phyloP scores from a whole-genome alignment of 1,140 invertebrate species.

The Hirudo medicinalis region DNA sequence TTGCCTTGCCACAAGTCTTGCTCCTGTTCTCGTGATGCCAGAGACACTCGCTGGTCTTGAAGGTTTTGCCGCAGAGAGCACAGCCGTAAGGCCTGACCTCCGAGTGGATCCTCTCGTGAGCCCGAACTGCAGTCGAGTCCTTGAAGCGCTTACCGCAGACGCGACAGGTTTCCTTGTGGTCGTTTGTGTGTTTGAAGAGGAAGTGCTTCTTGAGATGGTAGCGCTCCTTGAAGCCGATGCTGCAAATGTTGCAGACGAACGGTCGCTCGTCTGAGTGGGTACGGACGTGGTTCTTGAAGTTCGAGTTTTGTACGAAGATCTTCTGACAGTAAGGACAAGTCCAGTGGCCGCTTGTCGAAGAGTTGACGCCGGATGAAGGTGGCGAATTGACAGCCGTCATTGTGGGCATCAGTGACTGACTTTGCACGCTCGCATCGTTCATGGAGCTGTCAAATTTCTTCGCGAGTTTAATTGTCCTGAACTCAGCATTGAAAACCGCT shows the following conservation, averaged over 20 bases:
- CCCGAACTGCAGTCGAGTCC: slow-evolving; percentile 24
- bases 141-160: slow-evolving; percentile 24
- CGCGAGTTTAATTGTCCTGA: neutral
- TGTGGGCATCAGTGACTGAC: neutral
- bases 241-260: slow-evolving; percentile 88
- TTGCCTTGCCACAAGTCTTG: slow-evolving; percentile 23
- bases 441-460: neutral
- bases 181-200: slow-evolving; percentile 23
- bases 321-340: slow-evolving; percentile 24
- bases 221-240: slow-evolving; percentile 42
- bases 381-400: neutral
- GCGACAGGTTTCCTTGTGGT: slow-evolving; percentile 19
- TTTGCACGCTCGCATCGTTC: neutral
- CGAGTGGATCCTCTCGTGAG: slow-evolving; percentile 24
- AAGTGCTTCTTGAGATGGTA: slow-evolving; percentile 24
- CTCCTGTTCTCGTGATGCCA: slow-evolving; percentile 25
- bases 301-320: slow-evolving; percentile 74
- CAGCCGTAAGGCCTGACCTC: slow-evolving; percentile 23
- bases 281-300: slow-evolving; percentile 76
- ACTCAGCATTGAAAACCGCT: neutral
- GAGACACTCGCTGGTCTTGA: slow-evolving; percentile 25
- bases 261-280: slow-evolving; percentile 90
- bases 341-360: slow-evolving; percentile 17
- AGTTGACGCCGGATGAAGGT: neutral
- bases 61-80: slow-evolving; percentile 19